Percentiles rank a stretch among this genome's conserved stretches.
phyloP scores from a whole-genome alignment of 2,888 invertebrate species.

The Lepidocyrtoides sp. region DNA sequence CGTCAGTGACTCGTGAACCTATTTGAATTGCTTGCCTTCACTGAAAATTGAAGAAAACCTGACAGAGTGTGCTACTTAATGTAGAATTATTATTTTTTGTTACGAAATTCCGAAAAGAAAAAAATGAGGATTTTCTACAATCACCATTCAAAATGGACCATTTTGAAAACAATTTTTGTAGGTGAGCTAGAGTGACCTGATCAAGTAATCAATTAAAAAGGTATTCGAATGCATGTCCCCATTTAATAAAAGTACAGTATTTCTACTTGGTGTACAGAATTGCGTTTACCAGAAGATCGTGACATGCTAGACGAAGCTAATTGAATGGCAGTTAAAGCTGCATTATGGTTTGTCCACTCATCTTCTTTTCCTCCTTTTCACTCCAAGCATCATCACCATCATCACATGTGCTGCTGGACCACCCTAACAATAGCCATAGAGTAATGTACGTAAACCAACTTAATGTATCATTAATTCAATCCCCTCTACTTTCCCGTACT shows the following conservation, averaged over 20 bases:
- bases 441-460: conserved; percentile 60
- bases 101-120: neutral
- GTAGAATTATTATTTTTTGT: too few relatives aligned
- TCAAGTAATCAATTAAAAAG: too few relatives aligned
- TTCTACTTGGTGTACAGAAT: neutral
- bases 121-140: too few relatives aligned
- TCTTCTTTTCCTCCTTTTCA: conserved; percentile 20
- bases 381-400: neutral
- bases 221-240: too few relatives aligned
- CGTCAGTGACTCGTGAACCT: neutral
- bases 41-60: conserved; percentile 13
- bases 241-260: neutral
- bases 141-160: too few relatives aligned
- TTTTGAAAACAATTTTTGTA: too few relatives aligned
- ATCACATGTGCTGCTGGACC: too few relatives aligned
- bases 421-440: conserved; percentile 60
- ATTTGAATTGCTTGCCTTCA: neutral
- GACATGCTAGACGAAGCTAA: conserved; percentile 37
- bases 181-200: too few relatives aligned
- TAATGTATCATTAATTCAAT: conserved; percentile 72
- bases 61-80: neutral
- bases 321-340: conserved; percentile 67
- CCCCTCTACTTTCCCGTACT: conserved; percentile 41
- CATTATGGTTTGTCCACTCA: conserved; percentile 65
- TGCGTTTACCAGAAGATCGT: neutral